A percentile compares a stretch with the other conserved stretches of the same genome.
These are phyloP conservation scores for Schrankia costaestrigalis DNA, from an alignment of 2,888 invertebrate species.

Conservation along the genomic window DNA sequence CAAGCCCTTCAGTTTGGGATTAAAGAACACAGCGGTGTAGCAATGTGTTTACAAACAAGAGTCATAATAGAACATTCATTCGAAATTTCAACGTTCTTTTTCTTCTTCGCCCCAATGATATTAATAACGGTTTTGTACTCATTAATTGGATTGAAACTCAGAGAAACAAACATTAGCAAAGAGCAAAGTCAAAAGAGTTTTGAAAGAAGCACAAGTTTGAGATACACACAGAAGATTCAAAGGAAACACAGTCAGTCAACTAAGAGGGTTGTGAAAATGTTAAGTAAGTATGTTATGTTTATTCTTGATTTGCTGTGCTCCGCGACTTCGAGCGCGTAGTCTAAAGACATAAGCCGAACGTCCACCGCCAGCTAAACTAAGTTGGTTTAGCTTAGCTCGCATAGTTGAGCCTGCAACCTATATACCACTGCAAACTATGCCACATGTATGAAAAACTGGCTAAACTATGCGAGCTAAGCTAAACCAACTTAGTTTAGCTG, in stretches of 20 bases:
- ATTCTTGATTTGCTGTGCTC: background rate
- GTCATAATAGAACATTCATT: slow-evolving; percentile 83
- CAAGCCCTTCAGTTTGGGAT: slow-evolving; percentile 81
- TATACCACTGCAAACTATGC: no score
- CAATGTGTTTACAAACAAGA: slow-evolving; percentile 72
- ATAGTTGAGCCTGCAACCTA: no score
- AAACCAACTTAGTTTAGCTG: no score
- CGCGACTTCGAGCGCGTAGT: background rate
- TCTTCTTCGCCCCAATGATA: slow-evolving; percentile 89
- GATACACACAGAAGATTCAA: slow-evolving; percentile 44
- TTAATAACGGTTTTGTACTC: slow-evolving; percentile 87
- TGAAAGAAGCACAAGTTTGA: slow-evolving; percentile 40
- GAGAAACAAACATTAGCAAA: slow-evolving; percentile 63
- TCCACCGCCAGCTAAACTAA: no score
- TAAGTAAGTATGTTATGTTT: slow-evolving; percentile 78
- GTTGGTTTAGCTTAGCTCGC: no score
- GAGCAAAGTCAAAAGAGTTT: slow-evolving; percentile 46
- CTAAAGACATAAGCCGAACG: no score
- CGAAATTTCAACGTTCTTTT: slow-evolving; percentile 85
- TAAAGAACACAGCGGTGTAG: slow-evolving; percentile 54
- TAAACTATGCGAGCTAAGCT: no score
- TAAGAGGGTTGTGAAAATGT: slow-evolving; percentile 86
- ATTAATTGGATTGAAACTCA: slow-evolving; percentile 82
- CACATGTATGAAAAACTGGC: no score
- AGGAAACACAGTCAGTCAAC: slow-evolving; percentile 81